Conservation (phyloP, 2,113 vertebrate species). For the Chloropsis cyanopogon region DNA sequence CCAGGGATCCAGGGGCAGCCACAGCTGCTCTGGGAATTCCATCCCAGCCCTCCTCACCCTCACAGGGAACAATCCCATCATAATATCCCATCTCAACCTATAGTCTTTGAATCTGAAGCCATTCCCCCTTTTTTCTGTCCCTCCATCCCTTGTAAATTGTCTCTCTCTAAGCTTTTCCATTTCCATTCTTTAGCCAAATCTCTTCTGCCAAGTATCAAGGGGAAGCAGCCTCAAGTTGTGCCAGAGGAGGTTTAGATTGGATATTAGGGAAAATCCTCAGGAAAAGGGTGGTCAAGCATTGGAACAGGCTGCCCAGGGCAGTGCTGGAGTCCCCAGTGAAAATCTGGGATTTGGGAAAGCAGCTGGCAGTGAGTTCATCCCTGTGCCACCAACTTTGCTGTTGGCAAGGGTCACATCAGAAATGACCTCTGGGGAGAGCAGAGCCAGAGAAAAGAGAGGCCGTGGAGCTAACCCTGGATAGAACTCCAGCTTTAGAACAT, state of each 20-base stretch:
- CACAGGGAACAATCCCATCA: too few relatives aligned
- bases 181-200: accelerated
- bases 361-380: neutral
- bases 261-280: neutral
- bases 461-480: neutral
- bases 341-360: neutral
- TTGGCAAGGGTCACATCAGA: neutral
- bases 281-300: too few relatives aligned
- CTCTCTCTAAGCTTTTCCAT: neutral
- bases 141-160: neutral
- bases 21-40: too few relatives aligned
- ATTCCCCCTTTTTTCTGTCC: neutral
- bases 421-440: neutral
- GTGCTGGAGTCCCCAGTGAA: neutral
- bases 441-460: neutral
- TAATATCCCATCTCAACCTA: neutral
- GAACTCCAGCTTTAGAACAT: neutral
- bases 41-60: neutral
- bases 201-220: neutral
- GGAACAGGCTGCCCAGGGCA: neutral
- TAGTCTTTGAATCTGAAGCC: neutral
- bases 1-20: neutral
- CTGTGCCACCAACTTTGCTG: neutral
- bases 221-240: neutral
- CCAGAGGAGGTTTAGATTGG: neutral